Percentiles rank a stretch among this genome's conserved stretches.
phyloP scores from a whole-genome alignment of 1,140 invertebrate species.

The Portunus trituberculatus region DNA sequence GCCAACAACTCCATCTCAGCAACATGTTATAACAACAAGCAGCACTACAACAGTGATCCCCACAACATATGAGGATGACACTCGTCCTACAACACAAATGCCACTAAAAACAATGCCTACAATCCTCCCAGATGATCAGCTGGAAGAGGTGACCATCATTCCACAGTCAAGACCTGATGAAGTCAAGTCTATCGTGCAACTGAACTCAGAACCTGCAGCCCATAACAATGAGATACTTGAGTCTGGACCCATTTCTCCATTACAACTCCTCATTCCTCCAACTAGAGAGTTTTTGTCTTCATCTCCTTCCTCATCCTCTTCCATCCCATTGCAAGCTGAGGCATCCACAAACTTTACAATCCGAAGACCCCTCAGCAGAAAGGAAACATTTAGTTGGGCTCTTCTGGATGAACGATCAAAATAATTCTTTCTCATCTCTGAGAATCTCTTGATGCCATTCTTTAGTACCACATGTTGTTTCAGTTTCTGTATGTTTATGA shows the following conservation, averaged over 20 bases:
- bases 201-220: neutral
- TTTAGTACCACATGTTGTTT: neutral
- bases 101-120: conserved; percentile 3
- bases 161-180: neutral
- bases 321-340: neutral
- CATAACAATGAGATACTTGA: conserved; percentile 57
- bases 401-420: conserved; percentile 36
- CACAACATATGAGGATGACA: neutral
- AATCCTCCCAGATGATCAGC: neutral
- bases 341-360: neutral
- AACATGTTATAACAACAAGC: neutral
- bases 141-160: neutral
- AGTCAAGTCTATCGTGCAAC: neutral
- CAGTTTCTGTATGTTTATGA: neutral
- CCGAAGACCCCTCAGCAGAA: conserved; percentile 51
- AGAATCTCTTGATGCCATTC: neutral
- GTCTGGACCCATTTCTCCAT: neutral
- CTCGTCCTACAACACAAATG: neutral
- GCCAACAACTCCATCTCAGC: neutral
- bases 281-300: conserved; percentile 23
- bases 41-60: neutral
- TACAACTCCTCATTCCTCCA: conserved; percentile 39
- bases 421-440: neutral
- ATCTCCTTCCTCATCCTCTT: neutral
- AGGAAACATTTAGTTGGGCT: conserved; percentile 75